Conservation (phyloP, 2,113 vertebrate species). For the Ctenodactylus gundi region DNA sequence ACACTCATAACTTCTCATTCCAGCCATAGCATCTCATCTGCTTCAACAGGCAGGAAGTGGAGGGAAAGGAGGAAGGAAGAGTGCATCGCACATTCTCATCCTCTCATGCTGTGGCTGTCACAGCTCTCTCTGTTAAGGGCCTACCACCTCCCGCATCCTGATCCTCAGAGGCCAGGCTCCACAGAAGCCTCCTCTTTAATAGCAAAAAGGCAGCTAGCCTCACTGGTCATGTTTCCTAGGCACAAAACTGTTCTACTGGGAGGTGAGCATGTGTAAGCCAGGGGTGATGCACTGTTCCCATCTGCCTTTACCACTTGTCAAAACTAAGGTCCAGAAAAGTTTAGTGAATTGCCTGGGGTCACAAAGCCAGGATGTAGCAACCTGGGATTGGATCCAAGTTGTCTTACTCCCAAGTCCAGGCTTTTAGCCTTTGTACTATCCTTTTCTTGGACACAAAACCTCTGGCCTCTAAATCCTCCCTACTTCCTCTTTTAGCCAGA, state of each 20-base stretch:
- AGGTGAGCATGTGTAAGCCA: background rate
- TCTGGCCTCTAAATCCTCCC: background rate
- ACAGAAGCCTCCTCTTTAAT: background rate
- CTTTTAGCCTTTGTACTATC: background rate
- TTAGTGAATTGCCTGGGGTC: background rate
- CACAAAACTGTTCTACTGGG: background rate
- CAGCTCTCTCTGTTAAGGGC: no score
- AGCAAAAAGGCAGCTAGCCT: background rate
- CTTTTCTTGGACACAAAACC: background rate
- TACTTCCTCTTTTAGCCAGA: constrained; percentile 7
- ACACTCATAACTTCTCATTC: constrained; percentile 17
- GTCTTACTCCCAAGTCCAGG: background rate
- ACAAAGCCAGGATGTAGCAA: background rate
- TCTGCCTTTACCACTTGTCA: background rate
- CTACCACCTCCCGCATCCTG: background rate
- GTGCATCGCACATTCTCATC: background rate
- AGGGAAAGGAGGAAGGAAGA: background rate
- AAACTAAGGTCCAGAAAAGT: background rate
- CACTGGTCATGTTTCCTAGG: background rate
- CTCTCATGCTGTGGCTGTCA: no score
- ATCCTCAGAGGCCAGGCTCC: background rate
- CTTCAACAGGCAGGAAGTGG: background rate
- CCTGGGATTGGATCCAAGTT: background rate
- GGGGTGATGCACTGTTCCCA: fast-evolving
- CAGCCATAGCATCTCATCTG: background rate